Percentiles rank a stretch among this genome's conserved stretches.
Conservation (phyloP, 2,113 vertebrate species). For the Paradisaea rubra region DNA sequence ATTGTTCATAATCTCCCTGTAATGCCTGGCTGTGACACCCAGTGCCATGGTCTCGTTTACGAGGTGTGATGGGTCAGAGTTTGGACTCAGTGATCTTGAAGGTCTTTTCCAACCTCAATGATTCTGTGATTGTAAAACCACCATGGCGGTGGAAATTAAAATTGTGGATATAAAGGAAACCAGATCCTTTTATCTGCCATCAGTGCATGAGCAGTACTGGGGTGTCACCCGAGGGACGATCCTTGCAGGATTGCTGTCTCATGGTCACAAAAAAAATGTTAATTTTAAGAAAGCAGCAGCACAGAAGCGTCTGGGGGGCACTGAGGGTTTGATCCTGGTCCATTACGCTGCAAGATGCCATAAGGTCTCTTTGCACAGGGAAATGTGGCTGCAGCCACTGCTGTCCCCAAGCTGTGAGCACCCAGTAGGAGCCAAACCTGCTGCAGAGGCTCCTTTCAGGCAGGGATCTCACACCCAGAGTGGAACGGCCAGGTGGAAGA, state of each 20-base stretch:
- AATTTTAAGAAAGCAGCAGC: neutral
- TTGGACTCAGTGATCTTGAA: neutral
- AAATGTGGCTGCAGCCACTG: neutral
- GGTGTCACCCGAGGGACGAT: neutral
- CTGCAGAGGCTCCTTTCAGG: neutral
- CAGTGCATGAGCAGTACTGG: neutral
- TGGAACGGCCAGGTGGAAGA: neutral
- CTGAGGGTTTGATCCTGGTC: neutral
- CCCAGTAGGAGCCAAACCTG: neutral
- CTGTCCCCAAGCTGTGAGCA: neutral
- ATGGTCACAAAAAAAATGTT: neutral
- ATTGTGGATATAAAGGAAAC: neutral
- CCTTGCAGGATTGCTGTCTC: neutral
- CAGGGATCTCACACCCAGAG: neutral
- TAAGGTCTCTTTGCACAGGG: neutral
- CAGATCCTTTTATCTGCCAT: neutral
- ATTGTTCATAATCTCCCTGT: neutral
- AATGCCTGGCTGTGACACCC: too few species aligned
- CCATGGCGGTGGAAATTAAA: neutral
- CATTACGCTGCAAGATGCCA: accelerated
- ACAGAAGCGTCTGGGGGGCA: neutral
- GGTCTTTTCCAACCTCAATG: neutral
- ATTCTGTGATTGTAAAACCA: neutral
- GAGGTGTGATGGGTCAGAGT: neutral
- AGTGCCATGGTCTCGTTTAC: neutral